Conservation (phyloP, 1,140 invertebrate genomes). For the Bradynema listronoti region DNA sequence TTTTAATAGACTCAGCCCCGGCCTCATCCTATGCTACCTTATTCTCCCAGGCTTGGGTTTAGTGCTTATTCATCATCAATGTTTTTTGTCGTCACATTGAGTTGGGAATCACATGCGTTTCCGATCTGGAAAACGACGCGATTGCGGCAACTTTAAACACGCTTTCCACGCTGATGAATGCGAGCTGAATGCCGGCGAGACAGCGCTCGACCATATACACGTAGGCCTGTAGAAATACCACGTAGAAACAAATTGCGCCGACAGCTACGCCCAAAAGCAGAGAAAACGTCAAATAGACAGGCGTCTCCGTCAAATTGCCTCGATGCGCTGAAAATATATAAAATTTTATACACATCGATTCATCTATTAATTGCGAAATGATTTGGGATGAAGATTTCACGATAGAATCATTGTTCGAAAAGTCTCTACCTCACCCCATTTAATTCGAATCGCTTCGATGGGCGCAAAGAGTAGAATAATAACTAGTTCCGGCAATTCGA, state of each 20-base stretch:
- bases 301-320: constrained; percentile 30
- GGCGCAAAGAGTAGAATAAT: constrained; percentile 28
- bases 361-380: not conserved
- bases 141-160: constrained; percentile 29
- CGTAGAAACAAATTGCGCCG: constrained; percentile 30
- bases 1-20: too few relatives aligned
- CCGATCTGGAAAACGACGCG: constrained; percentile 24
- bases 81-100: too few relatives aligned
- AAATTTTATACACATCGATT: not conserved
- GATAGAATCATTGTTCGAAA: not conserved
- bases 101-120: too few relatives aligned
- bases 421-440: constrained; percentile 29
- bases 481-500: constrained; percentile 18
- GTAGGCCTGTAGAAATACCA: constrained; percentile 29
- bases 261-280: constrained; percentile 22
- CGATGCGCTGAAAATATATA: constrained; percentile 25
- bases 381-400: not conserved
- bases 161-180: constrained; percentile 27
- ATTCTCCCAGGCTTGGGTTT: too few relatives aligned
- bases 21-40: too few relatives aligned
- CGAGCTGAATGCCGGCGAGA: constrained; percentile 20
- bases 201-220: constrained; percentile 23
- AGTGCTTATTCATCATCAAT: too few relatives aligned
- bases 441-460: constrained; percentile 21
- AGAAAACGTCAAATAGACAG: constrained; percentile 26